Conservation (phyloP, 2,797 vertebrate species). For the Bradypus variegatus region DNA sequence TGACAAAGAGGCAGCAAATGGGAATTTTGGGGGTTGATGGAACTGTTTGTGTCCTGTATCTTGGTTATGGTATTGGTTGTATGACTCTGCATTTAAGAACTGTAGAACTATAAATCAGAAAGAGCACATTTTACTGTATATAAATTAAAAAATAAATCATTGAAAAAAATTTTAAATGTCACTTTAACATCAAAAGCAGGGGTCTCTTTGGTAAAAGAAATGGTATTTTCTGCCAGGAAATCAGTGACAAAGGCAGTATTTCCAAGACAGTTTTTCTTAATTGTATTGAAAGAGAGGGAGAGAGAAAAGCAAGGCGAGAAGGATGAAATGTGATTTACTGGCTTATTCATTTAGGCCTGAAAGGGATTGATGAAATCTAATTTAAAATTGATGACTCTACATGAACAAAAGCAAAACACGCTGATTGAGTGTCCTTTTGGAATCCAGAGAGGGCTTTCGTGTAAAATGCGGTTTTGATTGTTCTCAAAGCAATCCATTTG, state of each 20-base stretch:
- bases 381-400: constrained; percentile 63
- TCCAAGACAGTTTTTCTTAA: constrained; percentile 28
- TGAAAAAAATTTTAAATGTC: neutral
- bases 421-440: constrained; percentile 31
- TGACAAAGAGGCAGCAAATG: neutral
- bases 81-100: neutral
- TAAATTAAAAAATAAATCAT: neutral
- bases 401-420: constrained; percentile 42
- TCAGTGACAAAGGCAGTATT: neutral
- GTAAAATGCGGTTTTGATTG: neutral
- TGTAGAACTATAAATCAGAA: neutral
- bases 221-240: constrained; percentile 14
- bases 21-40: neutral
- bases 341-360: constrained; percentile 54
- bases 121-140: neutral
- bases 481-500: neutral
- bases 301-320: neutral
- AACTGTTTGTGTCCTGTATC: neutral
- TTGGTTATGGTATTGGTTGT: neutral
- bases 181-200: neutral
- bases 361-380: constrained; percentile 57
- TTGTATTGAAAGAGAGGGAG: neutral
- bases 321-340: constrained; percentile 53
- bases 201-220: constrained; percentile 26
- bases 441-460: neutral